A percentile compares a stretch with the other conserved stretches of the same genome.
phyloP scores from a whole-genome alignment of 2,888 invertebrate genomes.

The Aplocera efformata region DNA sequence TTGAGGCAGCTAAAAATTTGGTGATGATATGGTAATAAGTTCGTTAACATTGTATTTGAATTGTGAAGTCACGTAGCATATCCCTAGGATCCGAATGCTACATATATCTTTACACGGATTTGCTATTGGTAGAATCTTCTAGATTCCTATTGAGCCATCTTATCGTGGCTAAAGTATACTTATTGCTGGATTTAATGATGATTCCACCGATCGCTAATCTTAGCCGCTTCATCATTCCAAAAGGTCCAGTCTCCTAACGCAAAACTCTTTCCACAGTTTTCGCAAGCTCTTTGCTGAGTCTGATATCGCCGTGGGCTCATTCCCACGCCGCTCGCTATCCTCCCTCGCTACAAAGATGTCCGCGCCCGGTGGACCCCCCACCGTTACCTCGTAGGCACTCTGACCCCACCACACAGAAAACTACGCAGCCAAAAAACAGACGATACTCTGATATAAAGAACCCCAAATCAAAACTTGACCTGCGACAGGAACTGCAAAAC shows the following conservation, averaged over 20 bases:
- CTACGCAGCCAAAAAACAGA: conserved; percentile 31
- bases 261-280: conserved; percentile 81
- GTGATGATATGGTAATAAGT: no score
- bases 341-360: conserved; percentile 88
- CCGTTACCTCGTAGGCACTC: conserved; percentile 70
- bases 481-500: conserved; percentile 60
- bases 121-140: not conserved
- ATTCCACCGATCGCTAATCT: conserved; percentile 12
- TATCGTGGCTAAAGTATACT: no score
- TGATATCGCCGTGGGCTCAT: conserved; percentile 85
- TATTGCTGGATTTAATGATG: no score
- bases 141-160: not conserved
- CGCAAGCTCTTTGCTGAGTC: conserved; percentile 93
- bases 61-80: not conserved
- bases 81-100: conserved; percentile 8
- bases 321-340: conserved; percentile 90
- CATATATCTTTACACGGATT: not conserved
- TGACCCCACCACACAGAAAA: conserved; percentile 36
- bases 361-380: conserved; percentile 62
- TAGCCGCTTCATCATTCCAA: conserved; percentile 30
- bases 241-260: conserved; percentile 2
- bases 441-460: conserved; percentile 47
- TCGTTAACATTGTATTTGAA: no score
- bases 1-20: no score
- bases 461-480: conserved; percentile 48